Evolutionary conservation across 2,888 invertebrate species (phyloP).

Genomic region (Thecocarcelia acutangulata): DNA sequence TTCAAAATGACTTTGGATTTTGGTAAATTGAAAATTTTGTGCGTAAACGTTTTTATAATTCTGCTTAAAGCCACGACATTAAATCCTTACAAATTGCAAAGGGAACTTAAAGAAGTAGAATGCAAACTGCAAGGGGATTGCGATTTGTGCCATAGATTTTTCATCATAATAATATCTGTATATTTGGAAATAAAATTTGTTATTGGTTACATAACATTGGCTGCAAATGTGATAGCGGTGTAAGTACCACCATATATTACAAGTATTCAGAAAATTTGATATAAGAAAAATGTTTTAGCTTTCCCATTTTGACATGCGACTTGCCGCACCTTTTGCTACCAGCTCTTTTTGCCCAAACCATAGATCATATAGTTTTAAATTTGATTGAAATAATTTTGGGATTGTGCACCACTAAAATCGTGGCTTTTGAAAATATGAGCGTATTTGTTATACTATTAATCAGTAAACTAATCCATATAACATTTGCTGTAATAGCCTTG

Average conservation of each 20-base stretch:
- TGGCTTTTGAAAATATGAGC: conserved; percentile 54
- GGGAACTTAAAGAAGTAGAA: conserved; percentile 73
- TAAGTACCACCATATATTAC: conserved; percentile 72
- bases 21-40: conserved; percentile 73
- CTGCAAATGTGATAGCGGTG: conserved; percentile 78
- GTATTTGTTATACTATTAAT: conserved; percentile 73
- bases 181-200: conserved; percentile 75
- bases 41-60: conserved; percentile 75
- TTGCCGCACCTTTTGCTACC: conserved; percentile 77
- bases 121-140: conserved; percentile 51
- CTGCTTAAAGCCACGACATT: conserved; percentile 75
- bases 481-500: conserved; percentile 73
- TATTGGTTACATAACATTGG: conserved; percentile 75
- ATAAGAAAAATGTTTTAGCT: conserved; percentile 70
- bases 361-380: conserved; percentile 75
- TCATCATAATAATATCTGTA: conserved; percentile 74
- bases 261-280: not conserved
- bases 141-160: conserved; percentile 72
- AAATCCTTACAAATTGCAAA: conserved; percentile 74
- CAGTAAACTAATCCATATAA: conserved; percentile 73
- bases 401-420: conserved; percentile 66
- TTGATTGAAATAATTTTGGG: conserved; percentile 75
- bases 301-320: conserved; percentile 77
- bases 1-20: conserved; percentile 67
- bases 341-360: conserved; percentile 74